Percentiles rank a stretch among this genome's conserved stretches.
phyloP scores from a whole-genome alignment of 2,113 vertebrate genomes.

The Cheilinus undulatus region DNA sequence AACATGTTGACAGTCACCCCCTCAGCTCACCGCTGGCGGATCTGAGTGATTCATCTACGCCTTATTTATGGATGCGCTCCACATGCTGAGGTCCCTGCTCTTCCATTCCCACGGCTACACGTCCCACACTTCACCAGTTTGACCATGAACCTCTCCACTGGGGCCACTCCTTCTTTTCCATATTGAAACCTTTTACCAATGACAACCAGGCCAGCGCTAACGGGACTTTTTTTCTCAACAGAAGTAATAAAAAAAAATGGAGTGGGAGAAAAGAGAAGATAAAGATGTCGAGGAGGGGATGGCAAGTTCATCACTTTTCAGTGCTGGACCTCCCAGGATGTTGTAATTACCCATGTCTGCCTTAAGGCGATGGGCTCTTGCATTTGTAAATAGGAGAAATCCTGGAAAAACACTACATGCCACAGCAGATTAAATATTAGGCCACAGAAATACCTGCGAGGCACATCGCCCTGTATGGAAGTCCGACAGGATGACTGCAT shows the following conservation, averaged over 20 bases:
- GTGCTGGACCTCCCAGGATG: slow-evolving; percentile 53
- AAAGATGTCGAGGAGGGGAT: background rate
- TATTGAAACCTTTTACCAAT: background rate
- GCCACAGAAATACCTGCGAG: slow-evolving; percentile 55
- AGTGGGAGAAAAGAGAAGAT: slow-evolving; percentile 1
- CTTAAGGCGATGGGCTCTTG: slow-evolving; percentile 13
- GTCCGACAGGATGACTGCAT: slow-evolving; percentile 8
- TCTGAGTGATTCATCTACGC: slow-evolving; percentile 46
- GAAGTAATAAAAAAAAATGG: slow-evolving; percentile 46
- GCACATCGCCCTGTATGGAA: slow-evolving; percentile 21
- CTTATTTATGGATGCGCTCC: slow-evolving; percentile 58
- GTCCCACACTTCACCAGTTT: slow-evolving; percentile 20
- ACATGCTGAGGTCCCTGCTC: slow-evolving; percentile 24
- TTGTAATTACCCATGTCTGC: slow-evolving; percentile 46
- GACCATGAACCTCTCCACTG: slow-evolving; percentile 48
- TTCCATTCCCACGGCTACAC: slow-evolving; percentile 63
- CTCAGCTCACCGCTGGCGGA: slow-evolving; percentile 24
- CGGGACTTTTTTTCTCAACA: slow-evolving; percentile 11
- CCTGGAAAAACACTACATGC: slow-evolving; percentile 54
- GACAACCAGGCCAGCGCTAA: slow-evolving; percentile 1
- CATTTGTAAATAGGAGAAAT: slow-evolving; percentile 57
- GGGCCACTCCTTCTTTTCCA: slow-evolving; percentile 14
- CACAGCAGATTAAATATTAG: slow-evolving; percentile 48
- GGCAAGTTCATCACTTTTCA: slow-evolving; percentile 59
- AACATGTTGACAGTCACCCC: slow-evolving; percentile 56